Evolutionary conservation across 2,797 vertebrate species (phyloP).

Genomic region (Squalus acanthias): DNA sequence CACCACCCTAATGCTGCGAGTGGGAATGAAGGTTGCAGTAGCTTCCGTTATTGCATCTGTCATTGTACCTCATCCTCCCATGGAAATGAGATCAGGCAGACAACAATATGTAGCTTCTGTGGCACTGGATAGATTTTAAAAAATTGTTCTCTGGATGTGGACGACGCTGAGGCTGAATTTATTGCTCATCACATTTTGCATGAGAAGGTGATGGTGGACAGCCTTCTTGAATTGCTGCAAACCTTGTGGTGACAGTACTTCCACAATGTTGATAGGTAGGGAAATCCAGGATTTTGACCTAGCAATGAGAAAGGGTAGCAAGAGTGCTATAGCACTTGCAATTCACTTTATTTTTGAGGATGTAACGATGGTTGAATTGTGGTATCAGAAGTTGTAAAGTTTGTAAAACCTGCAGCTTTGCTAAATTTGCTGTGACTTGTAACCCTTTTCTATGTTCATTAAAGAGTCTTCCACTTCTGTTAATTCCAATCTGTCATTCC

Average conservation of each 20-base stretch:
- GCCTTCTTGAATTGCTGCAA: not conserved
- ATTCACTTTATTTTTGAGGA: too few relatives aligned
- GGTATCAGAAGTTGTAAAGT: not conserved
- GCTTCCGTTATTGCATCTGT: not conserved
- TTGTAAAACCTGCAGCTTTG: not conserved
- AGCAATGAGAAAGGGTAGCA: not conserved
- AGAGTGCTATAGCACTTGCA: not conserved
- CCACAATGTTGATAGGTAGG: not conserved
- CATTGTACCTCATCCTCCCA: not conserved
- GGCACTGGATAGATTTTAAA: not conserved
- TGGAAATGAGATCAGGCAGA: not conserved
- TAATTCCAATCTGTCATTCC: not conserved
- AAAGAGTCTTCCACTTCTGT: not conserved
- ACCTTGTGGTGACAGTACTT: not conserved
- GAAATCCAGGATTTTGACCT: not conserved
- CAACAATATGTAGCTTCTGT: not conserved
- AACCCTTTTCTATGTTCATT: too few relatives aligned
- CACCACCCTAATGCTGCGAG: not conserved
- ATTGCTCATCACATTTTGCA: not conserved
- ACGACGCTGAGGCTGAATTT: not conserved
- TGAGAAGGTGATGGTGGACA: not conserved
- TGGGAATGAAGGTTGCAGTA: not conserved
- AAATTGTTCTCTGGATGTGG: not conserved
- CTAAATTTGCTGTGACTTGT: not conserved
- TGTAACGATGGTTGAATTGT: not conserved